Base-by-base conservation (phyloP, 1,140 invertebrate genomes). In the Habropoda laboriosa region DNA sequence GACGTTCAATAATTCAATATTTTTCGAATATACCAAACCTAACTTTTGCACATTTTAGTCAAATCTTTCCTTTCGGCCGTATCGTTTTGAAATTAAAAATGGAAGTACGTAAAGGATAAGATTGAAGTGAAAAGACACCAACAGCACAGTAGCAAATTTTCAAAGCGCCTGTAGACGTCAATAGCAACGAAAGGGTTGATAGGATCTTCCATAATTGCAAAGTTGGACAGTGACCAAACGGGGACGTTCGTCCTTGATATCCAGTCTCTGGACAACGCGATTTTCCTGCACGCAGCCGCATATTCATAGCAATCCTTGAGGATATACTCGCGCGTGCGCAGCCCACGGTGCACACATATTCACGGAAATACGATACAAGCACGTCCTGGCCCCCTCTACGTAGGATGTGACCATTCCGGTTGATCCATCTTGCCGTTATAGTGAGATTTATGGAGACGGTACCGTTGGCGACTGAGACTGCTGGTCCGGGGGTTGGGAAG, bases 391-490 rank as follows among this genome's bases (percentile, higher is more conserved):
- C 79, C 78, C 55, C 70, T 74, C 76, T 24, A 32, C 82, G 67
- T 85, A 40, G 86, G 88, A 92, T 89, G 88, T 90, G 89, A 88
- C 91, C 88, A 88, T 90, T 91, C 89, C 88, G 81, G 85, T 88
- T 91, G 92, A 93, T 92, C 92, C 92, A 90, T 92, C 91, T 91
- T 85, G 87, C 91, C 90, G 90, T 90, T 92, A 92, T 90, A 91
- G 89, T 89, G 89, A 92, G 91, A 93, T 93, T 93, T 93, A 93
- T 93, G 91, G 89, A 92, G 91, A 92, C 88, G 87, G 86, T 82
- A 86, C 87, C 74, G 86, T 67, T 83, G 74, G 80, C 83, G 83
- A 86, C 85, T 79, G 78, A 89, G 88, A 84, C 78, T 77, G 49
- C 55, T 66, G 71, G 64, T 71, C 35, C 16, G 21, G 49, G 47